Base-by-base conservation (phyloP, 2,797 vertebrate genomes). In the Poeciliopsis presidionis region DNA sequence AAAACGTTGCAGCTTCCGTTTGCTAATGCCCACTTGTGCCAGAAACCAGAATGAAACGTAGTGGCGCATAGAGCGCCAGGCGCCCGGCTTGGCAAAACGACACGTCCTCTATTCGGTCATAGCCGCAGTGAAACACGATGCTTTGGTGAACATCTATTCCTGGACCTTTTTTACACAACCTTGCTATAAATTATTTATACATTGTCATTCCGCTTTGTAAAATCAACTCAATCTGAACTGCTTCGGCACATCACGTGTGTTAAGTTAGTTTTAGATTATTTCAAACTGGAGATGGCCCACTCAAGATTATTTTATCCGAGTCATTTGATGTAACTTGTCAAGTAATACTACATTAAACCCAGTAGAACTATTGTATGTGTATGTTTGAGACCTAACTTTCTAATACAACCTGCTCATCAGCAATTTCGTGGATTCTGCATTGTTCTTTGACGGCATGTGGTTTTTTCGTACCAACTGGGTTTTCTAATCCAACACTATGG, bases 11-110 rank as follows among this genome's bases (percentile, higher is more conserved):
- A 78, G 88, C 93, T 91, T 95, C 95, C 95, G 96, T 96, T 96
- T 96, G 94, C 94, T 95, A 95, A 96, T 95, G 95, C 92, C 92
- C 89, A 94, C 94, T 95, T 94, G 88, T 95, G 90, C 86, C 88
- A 87, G 88, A 82, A 84, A 85, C 85, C 72, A 73, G 93, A 93
- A 93, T 93, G 88, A 94, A 93, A 93, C 89, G 90, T 85, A 86
- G 36, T 61, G 76, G 57, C 75, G 65, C 39, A 75, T 78, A 61
- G 88, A 82, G 73, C 80, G 47, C 72, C 55, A 78, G 79, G 88
- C 84, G 75, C 67, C 72, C 61, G 78, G 53, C 73, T 46, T 63
- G 25, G 75, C 47, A 74, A 88, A 89, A 88, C 75, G 76, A 75
- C 81, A 49, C 74, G 12, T 65, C 61, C 6, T 18, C 61, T 39